phyloP scores from a whole-genome alignment of 2,888 invertebrate genomes.

The Tolmerus cingulatus region DNA sequence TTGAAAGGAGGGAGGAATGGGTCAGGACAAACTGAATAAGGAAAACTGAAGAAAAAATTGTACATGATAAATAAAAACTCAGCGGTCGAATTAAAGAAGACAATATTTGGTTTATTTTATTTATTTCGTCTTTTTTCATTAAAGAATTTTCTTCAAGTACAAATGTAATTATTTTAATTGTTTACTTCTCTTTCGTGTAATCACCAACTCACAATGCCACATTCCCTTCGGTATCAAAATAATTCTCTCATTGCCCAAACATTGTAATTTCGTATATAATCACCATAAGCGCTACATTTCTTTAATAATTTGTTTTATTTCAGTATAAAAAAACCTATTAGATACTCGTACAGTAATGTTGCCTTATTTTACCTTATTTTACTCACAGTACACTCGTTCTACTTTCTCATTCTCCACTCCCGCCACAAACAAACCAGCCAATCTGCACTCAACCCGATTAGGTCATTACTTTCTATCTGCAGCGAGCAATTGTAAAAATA shows the following conservation, averaged over 20 bases:
- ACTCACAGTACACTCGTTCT: background rate
- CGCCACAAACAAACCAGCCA: background rate
- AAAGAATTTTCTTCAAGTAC: constrained; percentile 35
- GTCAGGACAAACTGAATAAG: too few species aligned
- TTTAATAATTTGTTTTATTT: constrained; percentile 15
- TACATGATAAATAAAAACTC: too few species aligned
- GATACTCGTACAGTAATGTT: constrained; percentile 31
- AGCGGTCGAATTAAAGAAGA: background rate
- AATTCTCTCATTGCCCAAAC: constrained; percentile 18
- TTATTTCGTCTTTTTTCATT: constrained; percentile 28
- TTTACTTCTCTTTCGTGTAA: constrained; percentile 12
- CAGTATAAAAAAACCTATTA: constrained; percentile 38
- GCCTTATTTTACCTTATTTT: constrained; percentile 35
- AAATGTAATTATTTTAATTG: constrained; percentile 28
- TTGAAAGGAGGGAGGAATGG: too few species aligned
- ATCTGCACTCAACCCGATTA: background rate
- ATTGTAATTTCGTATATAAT: constrained; percentile 6
- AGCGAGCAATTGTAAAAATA: constrained; percentile 1
- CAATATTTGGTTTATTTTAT: constrained; percentile 1
- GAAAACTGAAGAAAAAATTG: too few species aligned
- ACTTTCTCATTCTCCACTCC: background rate
- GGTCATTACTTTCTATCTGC: background rate
- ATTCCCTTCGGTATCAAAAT: constrained; percentile 31
- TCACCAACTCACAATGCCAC: constrained; percentile 2
- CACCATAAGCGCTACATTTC: constrained; percentile 36